These are phyloP conservation scores for Anolis carolinensis DNA, from an alignment of 2,113 vertebrate genomes.

Conservation along the genomic window DNA sequence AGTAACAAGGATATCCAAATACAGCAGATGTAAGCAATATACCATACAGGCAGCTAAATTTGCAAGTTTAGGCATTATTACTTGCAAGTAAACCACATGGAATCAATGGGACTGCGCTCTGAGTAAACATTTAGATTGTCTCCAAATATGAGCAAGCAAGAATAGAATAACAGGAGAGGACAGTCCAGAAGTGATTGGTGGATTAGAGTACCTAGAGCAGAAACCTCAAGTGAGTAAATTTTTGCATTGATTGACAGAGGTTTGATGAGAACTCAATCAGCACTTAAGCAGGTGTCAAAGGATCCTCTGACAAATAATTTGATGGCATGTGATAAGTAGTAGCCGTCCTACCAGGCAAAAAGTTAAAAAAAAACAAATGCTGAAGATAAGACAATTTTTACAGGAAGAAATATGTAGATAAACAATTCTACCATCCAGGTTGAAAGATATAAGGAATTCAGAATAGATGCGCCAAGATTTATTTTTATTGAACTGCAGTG, in stretches of 20 bases:
- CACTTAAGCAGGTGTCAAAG: slow-evolving; percentile 4
- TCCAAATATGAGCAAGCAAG: not conserved
- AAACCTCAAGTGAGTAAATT: slow-evolving; percentile 16
- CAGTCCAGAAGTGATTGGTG: not conserved
- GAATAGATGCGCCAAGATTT: slow-evolving; percentile 37
- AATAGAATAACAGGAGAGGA: slow-evolving; percentile 1
- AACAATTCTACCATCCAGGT: slow-evolving; percentile 18
- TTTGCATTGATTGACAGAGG: slow-evolving; percentile 1
- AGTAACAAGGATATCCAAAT: not conserved
- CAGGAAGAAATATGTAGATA: slow-evolving; percentile 26
- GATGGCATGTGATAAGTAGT: slow-evolving; percentile 7
- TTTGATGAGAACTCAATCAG: slow-evolving; percentile 27
- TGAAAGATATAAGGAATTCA: slow-evolving; percentile 31
- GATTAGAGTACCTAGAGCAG: not conserved
- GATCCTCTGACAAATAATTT: slow-evolving; percentile 8
- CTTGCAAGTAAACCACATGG: not conserved
- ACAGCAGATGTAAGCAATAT: not conserved
- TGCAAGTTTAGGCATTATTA: not conserved
- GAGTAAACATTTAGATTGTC: not conserved
- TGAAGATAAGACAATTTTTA: not conserved
- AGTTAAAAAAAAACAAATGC: not conserved
- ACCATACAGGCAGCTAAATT: not conserved
- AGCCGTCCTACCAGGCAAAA: not conserved
- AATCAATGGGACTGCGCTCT: not conserved
- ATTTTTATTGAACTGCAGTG: slow-evolving; percentile 57